Base-by-base conservation (phyloP, 2,888 invertebrate species). In the Bombylius major region DNA sequence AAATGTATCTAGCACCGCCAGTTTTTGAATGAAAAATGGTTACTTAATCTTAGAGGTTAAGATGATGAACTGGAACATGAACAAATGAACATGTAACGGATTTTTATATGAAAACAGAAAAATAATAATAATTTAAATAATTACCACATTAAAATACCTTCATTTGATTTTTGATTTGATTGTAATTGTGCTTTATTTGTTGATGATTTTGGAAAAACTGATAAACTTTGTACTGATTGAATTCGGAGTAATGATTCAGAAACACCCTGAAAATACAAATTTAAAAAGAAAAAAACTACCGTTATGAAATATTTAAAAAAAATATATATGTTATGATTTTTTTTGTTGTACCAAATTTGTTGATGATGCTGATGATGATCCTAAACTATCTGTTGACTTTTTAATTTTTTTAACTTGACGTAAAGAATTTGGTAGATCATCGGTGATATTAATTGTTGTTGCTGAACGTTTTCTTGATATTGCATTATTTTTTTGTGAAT, bases 171-270 rank as follows among this genome's bases (percentile, higher is more conserved):
- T 42, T 42, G 8, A 11, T 42, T 8, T 31, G 14, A 23, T 47
- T 47, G 47, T 47, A 8, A 9, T 47, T 6, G 6, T 14, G 6
- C 9, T 9, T 14, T 47, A 7, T 14, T 23, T 6, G 47, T 8
- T 9, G 11, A 14, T 9, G 23, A 14, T 14, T 50, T 53, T 13
- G 53, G 31, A 5, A 53, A 13, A 31, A 54, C 50, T 32, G 56
- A 50, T 53, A 56, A 31, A 12, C 53, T 50, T 49, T 56, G 56
- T 47, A 46, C 48, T 23, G 57, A 47, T 44, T 54, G 54, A 34
- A 53, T 51, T 4, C 57, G 54, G 23, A 34, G 9, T 49, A 57
- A 44, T 31, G 54, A 57, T 45, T 57, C 57, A 7, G 33, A 36
- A 34, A 54, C 44, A 48, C 48, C 51, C 54, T 57, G 33, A 14